Evolutionary conservation across 2,113 vertebrate genomes (phyloP).

Genomic region (Entomyzon cyanotis): DNA sequence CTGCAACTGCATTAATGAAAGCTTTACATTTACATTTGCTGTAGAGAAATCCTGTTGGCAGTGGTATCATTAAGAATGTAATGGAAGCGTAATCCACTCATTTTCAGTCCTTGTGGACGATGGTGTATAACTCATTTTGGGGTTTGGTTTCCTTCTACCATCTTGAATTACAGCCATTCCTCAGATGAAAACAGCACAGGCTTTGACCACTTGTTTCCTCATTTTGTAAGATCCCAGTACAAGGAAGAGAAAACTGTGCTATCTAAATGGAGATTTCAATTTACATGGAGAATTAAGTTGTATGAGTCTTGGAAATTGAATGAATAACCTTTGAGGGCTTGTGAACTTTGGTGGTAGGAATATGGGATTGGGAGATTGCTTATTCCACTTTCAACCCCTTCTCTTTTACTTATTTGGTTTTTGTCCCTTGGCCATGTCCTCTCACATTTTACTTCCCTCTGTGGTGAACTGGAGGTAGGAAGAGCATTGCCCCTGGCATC

Average conservation of each 20-base stretch:
- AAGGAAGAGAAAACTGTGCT: neutral
- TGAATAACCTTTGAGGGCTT: neutral
- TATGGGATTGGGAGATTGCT: neutral
- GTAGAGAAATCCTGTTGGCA: neutral
- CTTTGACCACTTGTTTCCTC: neutral
- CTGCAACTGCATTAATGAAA: neutral
- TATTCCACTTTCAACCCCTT: neutral
- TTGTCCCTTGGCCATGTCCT: neutral
- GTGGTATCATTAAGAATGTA: neutral
- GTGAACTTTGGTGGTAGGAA: neutral
- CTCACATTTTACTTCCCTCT: neutral
- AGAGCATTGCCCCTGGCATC: fast-evolving
- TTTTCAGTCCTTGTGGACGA: conserved; percentile 1
- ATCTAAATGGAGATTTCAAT: neutral
- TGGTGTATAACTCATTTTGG: neutral
- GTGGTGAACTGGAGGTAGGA: neutral
- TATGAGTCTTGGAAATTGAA: neutral
- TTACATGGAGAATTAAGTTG: neutral
- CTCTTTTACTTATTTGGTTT: neutral
- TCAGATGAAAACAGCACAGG: neutral
- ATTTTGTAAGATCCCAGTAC: neutral
- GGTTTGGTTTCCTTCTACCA: neutral
- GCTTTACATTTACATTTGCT: neutral
- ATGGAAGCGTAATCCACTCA: neutral
- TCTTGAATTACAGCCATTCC: neutral